Conservation (phyloP, 30 jellyfish, hydroid and myxozoan genomes). For the Morbakka virulenta region DNA sequence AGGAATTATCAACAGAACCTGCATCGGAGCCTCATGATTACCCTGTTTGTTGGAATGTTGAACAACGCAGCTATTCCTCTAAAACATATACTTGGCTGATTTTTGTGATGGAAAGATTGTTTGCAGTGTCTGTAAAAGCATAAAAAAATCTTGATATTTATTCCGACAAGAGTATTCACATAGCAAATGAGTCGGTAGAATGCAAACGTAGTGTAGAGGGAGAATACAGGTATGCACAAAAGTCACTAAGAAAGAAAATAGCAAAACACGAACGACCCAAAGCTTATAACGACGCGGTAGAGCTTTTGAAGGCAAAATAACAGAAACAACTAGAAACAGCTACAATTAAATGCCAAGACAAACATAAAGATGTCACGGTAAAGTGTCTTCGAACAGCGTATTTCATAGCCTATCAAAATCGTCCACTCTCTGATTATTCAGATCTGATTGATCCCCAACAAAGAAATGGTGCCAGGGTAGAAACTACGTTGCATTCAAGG, state of each 20-base stretch:
- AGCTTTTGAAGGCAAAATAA: not conserved
- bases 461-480: not conserved
- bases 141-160: not conserved
- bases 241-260: not conserved
- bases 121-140: not conserved
- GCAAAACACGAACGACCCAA: conserved; percentile 2
- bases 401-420: not conserved
- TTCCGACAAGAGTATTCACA: conserved; percentile 22
- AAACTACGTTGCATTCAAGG: conserved; percentile 10
- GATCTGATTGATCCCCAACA: conserved; percentile 17
- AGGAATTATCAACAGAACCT: no score
- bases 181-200: conserved; percentile 15
- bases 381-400: conserved; percentile 8
- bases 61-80: conserved; percentile 18
- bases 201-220: not conserved
- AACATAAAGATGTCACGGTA: conserved; percentile 3
- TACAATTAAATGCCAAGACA: not conserved
- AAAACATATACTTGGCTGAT: conserved; percentile 19
- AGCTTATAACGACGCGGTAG: not conserved
- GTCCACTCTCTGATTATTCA: conserved; percentile 13
- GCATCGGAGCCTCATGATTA: not conserved
- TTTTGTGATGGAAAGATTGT: not conserved
- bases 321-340: not conserved
- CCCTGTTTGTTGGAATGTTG: conserved; percentile 21
- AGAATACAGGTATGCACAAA: conserved; percentile 9